These are phyloP conservation scores for Hassar affinis DNA, from an alignment of 2,113 vertebrate species.

Conservation along the genomic window DNA sequence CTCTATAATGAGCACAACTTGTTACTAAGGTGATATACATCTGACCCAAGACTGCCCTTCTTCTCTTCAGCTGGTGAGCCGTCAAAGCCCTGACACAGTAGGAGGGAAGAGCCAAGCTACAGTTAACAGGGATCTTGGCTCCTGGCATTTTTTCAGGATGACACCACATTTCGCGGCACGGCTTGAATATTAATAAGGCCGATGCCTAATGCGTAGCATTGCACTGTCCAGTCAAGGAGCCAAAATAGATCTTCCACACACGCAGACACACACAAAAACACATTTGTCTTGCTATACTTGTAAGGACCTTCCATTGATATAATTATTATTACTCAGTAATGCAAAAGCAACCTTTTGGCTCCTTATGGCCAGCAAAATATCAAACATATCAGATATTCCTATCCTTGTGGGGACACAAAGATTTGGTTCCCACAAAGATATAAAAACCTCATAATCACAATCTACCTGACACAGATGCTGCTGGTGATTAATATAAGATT, in stretches of 20 bases:
- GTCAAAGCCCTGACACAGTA: background rate
- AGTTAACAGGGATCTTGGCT: background rate
- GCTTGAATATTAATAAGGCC: background rate
- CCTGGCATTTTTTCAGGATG: background rate
- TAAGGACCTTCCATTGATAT: too few species aligned
- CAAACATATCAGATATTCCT: too few species aligned
- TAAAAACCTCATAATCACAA: background rate
- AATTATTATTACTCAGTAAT: too few species aligned
- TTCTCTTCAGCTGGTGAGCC: background rate
- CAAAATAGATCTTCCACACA: background rate
- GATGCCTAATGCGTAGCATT: background rate
- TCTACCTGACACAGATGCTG: background rate
- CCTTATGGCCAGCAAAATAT: too few species aligned
- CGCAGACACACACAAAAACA: background rate
- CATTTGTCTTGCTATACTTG: too few species aligned
- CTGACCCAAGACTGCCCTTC: background rate
- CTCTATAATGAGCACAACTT: conserved; percentile 20
- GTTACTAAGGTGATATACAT: background rate
- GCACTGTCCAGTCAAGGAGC: background rate
- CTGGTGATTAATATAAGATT: background rate
- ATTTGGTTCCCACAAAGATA: too few species aligned
- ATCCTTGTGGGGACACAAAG: too few species aligned
- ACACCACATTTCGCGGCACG: background rate
- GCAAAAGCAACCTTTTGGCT: too few species aligned
- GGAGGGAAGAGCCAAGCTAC: background rate